Conservation (phyloP, 2,888 invertebrate genomes). For the Glyphotaelius pellucidus region DNA sequence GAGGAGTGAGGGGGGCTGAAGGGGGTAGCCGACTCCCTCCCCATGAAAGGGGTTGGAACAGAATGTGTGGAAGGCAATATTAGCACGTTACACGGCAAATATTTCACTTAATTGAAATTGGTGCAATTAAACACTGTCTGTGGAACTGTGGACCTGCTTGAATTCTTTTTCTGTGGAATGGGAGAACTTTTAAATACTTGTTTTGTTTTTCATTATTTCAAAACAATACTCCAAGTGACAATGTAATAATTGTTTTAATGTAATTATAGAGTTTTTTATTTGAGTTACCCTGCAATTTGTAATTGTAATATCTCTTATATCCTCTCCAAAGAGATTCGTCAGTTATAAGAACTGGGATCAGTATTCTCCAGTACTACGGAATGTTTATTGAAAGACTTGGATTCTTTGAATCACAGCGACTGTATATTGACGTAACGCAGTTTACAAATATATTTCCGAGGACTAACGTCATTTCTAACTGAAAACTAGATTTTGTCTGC, state of each 20-base stretch:
- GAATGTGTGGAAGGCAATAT: slow-evolving; percentile 61
- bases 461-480: too few relatives aligned
- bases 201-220: not conserved
- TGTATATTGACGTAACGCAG: too few relatives aligned
- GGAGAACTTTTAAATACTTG: not conserved
- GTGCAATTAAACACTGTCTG: slow-evolving; percentile 61
- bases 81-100: slow-evolving; percentile 64
- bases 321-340: too few relatives aligned
- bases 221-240: not conserved
- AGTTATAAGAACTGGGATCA: too few relatives aligned
- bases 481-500: too few relatives aligned
- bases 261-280: not conserved
- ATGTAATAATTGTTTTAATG: not conserved
- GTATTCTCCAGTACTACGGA: too few relatives aligned
- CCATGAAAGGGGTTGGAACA: slow-evolving; percentile 16
- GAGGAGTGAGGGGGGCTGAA: not conserved
- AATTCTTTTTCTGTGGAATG: slow-evolving; percentile 43
- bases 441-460: too few relatives aligned
- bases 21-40: not conserved
- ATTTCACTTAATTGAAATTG: slow-evolving; percentile 64
- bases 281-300: not conserved
- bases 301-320: too few relatives aligned
- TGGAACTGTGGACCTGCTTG: slow-evolving; percentile 18
- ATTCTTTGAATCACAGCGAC: too few relatives aligned
- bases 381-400: too few relatives aligned